Evolutionary conservation across 1,140 invertebrate species (phyloP), one percentile per base, ranked within the genome.

Genomic region (Heterodera carotae): DNA sequence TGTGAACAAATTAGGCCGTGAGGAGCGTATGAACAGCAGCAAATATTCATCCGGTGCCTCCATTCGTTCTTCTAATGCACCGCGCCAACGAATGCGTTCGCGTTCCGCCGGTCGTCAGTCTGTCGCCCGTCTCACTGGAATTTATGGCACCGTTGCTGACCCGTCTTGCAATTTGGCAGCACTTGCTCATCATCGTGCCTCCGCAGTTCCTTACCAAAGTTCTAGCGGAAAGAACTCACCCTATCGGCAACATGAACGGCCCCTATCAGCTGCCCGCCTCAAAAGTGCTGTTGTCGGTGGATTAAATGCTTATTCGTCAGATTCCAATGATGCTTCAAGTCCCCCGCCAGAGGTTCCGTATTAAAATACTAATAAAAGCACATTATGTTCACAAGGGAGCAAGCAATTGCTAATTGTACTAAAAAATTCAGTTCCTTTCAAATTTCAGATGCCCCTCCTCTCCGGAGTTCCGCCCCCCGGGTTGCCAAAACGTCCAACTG

Each of bases 401-500:
- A n/a, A n/a, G n/a, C n/a, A n/a, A n/a, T n/a, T n/a, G n/a, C n/a
- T n/a, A n/a, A n/a, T n/a, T n/a, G n/a, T n/a, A n/a, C n/a, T n/a
- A 31, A 25, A 8, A 73, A 7, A 34, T 22, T 15, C 12, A 12
- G 39, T 27, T 73, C 34, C 4, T 33, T 48, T 69, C 12, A 15
- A n/a, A 27, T 27, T 73, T 60, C 25, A 75, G 74, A 67, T 75
- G 62, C 74, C 74, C 31, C 74, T 75, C 4, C 33, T 75, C 48
- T 75, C 74, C 27, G 74, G 74, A 18, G 74, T 75, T 25, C 74
- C 74, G 15, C 74, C 74, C 10, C 74, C 74, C 15, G 74, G 74
- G 22, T 53, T 75, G 10, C 33, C 33, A 22, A 75, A 75, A 22
- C 33, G 62, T 27, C 74, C 74, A 2, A 27, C 62, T 15, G 69